Evolutionary conservation across 2,797 vertebrate species (phyloP).

Genomic region (Thunnus albacares): DNA sequence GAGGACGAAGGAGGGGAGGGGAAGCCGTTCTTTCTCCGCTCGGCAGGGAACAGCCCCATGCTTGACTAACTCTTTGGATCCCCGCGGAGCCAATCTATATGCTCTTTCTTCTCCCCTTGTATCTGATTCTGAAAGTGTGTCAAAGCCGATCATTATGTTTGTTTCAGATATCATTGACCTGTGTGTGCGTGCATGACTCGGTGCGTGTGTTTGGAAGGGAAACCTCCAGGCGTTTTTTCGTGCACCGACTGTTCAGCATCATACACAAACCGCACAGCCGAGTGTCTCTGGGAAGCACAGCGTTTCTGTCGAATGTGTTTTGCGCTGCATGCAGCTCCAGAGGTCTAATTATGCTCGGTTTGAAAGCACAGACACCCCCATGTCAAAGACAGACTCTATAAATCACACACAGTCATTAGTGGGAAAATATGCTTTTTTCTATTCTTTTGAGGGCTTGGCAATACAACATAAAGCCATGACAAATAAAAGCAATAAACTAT

Average conservation of each 20-base stretch:
- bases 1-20: constrained; percentile 69
- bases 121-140: constrained; percentile 76
- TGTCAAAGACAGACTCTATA: constrained; percentile 79
- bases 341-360: constrained; percentile 76
- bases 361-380: constrained; percentile 75
- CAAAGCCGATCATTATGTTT: constrained; percentile 76
- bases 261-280: constrained; percentile 57
- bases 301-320: constrained; percentile 65
- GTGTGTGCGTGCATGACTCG: constrained; percentile 15
- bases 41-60: constrained; percentile 66
- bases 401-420: constrained; percentile 82
- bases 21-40: constrained; percentile 58
- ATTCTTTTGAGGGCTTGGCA: constrained; percentile 73
- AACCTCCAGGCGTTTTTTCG: constrained; percentile 54
- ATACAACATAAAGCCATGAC: constrained; percentile 77
- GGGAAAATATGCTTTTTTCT: constrained; percentile 74
- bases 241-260: constrained; percentile 58
- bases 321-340: constrained; percentile 67
- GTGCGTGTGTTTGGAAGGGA: constrained; percentile 37
- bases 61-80: constrained; percentile 65
- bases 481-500: constrained; percentile 84
- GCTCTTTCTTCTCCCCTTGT: constrained; percentile 76
- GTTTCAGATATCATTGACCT: constrained; percentile 73
- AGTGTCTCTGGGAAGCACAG: constrained; percentile 64
- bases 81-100: constrained; percentile 70